Percentiles rank a stretch among this genome's conserved stretches.
Evolutionary conservation across 1,140 invertebrate species (phyloP).

Genomic region (Dysdera silvatica): DNA sequence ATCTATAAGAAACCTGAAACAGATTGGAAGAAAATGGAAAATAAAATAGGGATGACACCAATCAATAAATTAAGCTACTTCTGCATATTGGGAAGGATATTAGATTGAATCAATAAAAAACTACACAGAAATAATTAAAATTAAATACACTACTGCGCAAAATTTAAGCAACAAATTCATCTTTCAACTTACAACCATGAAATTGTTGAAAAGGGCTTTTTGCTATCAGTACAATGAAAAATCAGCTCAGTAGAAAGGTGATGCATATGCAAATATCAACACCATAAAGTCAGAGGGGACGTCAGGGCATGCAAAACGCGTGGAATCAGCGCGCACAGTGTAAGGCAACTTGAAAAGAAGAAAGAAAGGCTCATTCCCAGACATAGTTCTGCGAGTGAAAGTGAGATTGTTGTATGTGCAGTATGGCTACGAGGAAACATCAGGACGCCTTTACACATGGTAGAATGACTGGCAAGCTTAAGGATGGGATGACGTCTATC

Average conservation of each 20-base stretch:
- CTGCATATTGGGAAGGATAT: no score
- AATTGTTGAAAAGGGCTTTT: conserved; percentile 1
- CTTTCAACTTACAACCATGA: not conserved
- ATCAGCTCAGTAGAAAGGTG: not conserved
- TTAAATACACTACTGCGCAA: not conserved
- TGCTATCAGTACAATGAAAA: not conserved
- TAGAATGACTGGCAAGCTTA: no score
- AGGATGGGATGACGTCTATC: not conserved
- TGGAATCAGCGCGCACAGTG: not conserved
- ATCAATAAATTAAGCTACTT: no score
- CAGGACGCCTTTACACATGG: no score
- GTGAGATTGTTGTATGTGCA: not conserved
- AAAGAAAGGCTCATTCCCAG: not conserved
- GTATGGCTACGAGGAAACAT: not conserved
- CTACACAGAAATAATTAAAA: no score
- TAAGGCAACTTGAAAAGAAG: not conserved
- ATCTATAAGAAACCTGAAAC: no score
- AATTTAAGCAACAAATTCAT: not conserved
- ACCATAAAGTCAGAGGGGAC: not conserved
- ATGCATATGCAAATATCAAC: conserved; percentile 2
- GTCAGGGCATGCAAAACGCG: not conserved
- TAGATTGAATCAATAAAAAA: no score
- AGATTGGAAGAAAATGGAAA: no score
- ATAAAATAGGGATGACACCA: no score
- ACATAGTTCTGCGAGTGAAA: not conserved